Conservation (phyloP, 2,888 invertebrate genomes). For the Miltochrista miniata region DNA sequence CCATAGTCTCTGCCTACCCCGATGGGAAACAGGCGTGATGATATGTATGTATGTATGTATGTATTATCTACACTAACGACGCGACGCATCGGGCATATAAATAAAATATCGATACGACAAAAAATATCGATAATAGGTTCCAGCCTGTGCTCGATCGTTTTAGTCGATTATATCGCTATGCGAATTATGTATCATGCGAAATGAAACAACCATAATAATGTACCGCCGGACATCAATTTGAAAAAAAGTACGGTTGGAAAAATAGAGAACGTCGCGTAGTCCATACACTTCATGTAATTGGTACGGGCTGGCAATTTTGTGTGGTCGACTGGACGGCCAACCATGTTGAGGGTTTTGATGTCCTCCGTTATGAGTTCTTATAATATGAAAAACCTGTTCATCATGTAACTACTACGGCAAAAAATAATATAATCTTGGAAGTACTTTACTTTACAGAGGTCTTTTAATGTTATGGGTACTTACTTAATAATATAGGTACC, state of each 20-base stretch:
- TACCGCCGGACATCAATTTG: not conserved
- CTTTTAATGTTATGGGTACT: no score
- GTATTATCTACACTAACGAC: no score
- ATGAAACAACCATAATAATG: slow-evolving; percentile 23
- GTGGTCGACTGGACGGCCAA: not conserved
- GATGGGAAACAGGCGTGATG: no score
- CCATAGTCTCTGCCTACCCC: no score
- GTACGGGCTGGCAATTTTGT: not conserved
- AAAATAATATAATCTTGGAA: no score
- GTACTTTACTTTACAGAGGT: no score
- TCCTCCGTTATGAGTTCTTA: not conserved
- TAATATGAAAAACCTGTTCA: no score
- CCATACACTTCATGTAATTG: not conserved
- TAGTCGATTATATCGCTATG: slow-evolving; percentile 14
- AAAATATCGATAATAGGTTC: slow-evolving; percentile 11
- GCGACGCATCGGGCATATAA: no score
- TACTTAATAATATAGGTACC: no score
- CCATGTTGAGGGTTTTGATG: not conserved
- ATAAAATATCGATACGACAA: not conserved
- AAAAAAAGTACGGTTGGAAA: not conserved
- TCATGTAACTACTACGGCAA: no score
- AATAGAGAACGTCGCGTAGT: no score
- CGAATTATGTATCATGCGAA: slow-evolving; percentile 24
- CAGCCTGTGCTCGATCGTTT: slow-evolving; percentile 7
- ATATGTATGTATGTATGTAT: no score